phyloP scores from a whole-genome alignment of 2,797 vertebrate genomes.

The Hybognathus amarus region DNA sequence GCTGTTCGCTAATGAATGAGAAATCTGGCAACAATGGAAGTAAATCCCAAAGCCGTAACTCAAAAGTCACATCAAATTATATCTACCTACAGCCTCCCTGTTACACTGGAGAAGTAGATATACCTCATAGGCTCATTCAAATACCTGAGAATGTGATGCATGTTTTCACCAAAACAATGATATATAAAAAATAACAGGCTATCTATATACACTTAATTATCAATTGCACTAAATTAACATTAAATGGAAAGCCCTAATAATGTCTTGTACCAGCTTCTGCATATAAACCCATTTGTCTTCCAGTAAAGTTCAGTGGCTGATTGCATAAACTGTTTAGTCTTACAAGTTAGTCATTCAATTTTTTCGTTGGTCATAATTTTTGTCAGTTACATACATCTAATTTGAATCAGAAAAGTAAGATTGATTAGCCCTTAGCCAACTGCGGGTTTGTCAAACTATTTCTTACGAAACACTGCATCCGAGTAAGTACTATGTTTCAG shows the following conservation, averaged over 20 bases:
- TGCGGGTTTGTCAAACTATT: too few relatives aligned
- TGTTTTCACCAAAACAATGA: not conserved
- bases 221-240: not conserved
- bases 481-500: too few relatives aligned
- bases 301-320: too few relatives aligned
- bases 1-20: slow-evolving; percentile 44
- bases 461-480: too few relatives aligned
- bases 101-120: not conserved
- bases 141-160: not conserved
- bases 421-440: too few relatives aligned
- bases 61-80: not conserved
- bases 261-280: too few relatives aligned
- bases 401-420: too few relatives aligned
- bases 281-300: too few relatives aligned
- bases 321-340: too few relatives aligned
- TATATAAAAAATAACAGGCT: not conserved
- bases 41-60: slow-evolving; percentile 19
- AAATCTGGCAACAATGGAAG: slow-evolving; percentile 11
- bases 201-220: not conserved
- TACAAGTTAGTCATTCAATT: too few relatives aligned
- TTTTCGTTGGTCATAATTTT: too few relatives aligned
- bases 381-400: too few relatives aligned
- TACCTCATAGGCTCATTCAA: not conserved
- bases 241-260: not conserved
- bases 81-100: not conserved